Conservation (phyloP, 2,797 vertebrate genomes). For the Poecilia picta region DNA sequence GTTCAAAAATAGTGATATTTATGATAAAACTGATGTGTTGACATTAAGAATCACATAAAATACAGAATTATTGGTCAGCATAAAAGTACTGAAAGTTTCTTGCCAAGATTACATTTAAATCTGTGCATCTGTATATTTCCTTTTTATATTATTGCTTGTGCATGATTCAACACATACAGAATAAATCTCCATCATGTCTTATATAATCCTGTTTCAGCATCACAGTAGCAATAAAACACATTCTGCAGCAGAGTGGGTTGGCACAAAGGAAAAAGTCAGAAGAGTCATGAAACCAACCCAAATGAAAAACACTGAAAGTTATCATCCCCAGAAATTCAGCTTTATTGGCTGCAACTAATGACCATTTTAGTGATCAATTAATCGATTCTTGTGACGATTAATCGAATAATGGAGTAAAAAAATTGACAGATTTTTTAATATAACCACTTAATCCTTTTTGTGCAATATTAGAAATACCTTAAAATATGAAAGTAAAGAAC, state of each 20-base stretch:
- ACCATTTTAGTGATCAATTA: too few relatives aligned
- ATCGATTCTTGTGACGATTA: too few relatives aligned
- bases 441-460: too few relatives aligned
- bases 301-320: background rate
- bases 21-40: background rate
- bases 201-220: background rate
- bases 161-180: slow-evolving; percentile 1
- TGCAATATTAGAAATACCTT: too few relatives aligned
- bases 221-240: background rate
- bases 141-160: background rate
- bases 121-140: background rate
- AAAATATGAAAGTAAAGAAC: too few relatives aligned
- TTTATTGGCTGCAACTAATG: background rate
- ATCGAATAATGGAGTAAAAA: too few relatives aligned
- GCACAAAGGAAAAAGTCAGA: background rate
- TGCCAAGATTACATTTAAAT: slow-evolving; percentile 7
- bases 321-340: background rate
- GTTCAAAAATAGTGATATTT: background rate
- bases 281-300: background rate
- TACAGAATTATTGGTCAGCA: background rate
- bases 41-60: background rate
- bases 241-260: background rate
- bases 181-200: background rate
- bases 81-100: background rate
- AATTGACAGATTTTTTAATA: too few relatives aligned